These are phyloP conservation scores for Aphodius sticticus DNA, from an alignment of 2,888 invertebrate genomes.

Conservation along the genomic window DNA sequence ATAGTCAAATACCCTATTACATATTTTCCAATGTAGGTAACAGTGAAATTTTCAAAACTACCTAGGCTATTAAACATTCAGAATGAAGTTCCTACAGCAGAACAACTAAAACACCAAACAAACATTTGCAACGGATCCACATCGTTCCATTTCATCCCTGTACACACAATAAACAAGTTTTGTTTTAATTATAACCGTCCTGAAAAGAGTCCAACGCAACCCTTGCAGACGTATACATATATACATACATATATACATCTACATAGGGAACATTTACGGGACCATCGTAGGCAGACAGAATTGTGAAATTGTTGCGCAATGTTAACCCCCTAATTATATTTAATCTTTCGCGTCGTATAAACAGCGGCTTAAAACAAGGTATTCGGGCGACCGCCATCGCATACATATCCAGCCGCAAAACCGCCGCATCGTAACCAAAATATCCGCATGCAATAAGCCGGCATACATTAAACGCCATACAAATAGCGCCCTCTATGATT, in stretches of 20 bases:
- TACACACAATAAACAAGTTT: conserved; percentile 4
- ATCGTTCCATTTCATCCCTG: background rate
- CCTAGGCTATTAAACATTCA: background rate
- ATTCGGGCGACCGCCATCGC: conserved; percentile 6
- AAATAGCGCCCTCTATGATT: too few relatives aligned
- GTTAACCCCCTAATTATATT: conserved; percentile 20
- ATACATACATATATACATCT: background rate
- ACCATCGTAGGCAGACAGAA: background rate
- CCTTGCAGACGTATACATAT: background rate
- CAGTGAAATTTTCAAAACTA: too few relatives aligned
- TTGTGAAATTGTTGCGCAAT: conserved; percentile 10
- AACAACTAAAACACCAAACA: background rate
- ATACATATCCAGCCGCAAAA: conserved; percentile 25
- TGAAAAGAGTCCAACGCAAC: too few relatives aligned
- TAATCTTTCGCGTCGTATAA: conserved; percentile 10
- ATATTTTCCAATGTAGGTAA: too few relatives aligned
- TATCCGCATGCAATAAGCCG: conserved; percentile 29
- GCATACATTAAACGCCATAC: background rate
- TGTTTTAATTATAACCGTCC: background rate
- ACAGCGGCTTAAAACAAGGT: background rate
- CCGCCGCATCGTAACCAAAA: conserved; percentile 32
- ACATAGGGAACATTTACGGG: background rate
- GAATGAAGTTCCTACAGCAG: background rate
- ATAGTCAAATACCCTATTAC: too few relatives aligned
- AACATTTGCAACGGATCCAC: background rate